phyloP scores from a whole-genome alignment of 2,113 vertebrate species.

The Corythornis cristatus region DNA sequence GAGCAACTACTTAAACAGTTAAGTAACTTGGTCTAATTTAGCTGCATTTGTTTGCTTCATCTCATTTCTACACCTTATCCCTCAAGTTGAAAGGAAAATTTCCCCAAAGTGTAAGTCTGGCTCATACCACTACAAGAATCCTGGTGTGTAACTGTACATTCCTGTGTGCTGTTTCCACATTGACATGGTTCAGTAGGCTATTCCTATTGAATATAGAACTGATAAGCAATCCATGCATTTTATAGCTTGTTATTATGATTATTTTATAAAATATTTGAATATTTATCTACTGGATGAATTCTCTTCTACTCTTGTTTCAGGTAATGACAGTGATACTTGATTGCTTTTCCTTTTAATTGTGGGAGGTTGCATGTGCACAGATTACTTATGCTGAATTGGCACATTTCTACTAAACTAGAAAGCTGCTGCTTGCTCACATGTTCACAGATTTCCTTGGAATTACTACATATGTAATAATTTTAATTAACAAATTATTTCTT shows the following conservation, averaged over 20 bases:
- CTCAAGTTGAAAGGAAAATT: not conserved
- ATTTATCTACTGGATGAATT: not conserved
- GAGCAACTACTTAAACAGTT: not conserved
- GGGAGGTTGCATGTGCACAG: not conserved
- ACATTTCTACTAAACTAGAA: not conserved
- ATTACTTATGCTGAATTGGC: fast-evolving
- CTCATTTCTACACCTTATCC: not conserved
- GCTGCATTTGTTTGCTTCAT: not conserved
- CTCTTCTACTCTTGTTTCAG: not conserved
- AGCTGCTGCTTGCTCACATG: not conserved
- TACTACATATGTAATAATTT: not conserved
- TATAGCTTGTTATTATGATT: not conserved
- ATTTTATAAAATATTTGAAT: not conserved
- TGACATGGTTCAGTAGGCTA: not conserved
- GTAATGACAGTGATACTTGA: not conserved
- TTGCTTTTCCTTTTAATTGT: not conserved
- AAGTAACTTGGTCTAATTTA: not conserved
- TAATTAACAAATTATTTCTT: not conserved
- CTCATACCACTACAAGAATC: not conserved
- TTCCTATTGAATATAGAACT: not conserved
- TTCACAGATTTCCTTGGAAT: not conserved
- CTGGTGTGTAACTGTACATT: not conserved
- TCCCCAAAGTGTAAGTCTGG: not conserved
- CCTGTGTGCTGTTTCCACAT: fast-evolving
- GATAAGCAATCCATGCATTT: not conserved